These are phyloP conservation scores for Frankliniella intonsa DNA, from an alignment of 2,888 invertebrate species.

Conservation along the genomic window DNA sequence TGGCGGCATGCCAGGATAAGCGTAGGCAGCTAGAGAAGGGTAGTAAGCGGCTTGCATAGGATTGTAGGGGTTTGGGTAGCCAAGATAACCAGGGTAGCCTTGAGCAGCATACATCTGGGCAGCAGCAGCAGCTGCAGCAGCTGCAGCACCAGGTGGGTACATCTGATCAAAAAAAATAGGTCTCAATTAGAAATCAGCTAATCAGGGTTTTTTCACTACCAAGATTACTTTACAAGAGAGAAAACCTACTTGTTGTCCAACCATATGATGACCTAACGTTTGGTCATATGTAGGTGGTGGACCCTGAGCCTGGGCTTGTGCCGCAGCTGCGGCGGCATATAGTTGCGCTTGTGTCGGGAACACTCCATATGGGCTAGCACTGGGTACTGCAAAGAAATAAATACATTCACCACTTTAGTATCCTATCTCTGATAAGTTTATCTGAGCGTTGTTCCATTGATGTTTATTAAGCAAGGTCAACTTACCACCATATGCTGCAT, in stretches of 20 bases:
- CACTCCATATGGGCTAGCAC: constrained; percentile 58
- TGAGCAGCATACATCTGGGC: constrained; percentile 57
- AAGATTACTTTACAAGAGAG: neutral
- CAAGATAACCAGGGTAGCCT: constrained; percentile 69
- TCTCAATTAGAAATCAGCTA: constrained; percentile 16
- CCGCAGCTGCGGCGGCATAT: constrained; percentile 48
- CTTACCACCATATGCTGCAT: constrained; percentile 51
- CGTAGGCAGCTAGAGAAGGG: constrained; percentile 58
- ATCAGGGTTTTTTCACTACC: neutral
- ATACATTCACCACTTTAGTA: neutral
- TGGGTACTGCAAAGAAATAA: constrained; percentile 50
- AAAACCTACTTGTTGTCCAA: constrained; percentile 48
- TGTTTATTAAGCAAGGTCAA: neutral
- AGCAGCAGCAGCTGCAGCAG: constrained; percentile 38
- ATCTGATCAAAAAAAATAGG: constrained; percentile 50
- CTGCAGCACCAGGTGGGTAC: constrained; percentile 64
- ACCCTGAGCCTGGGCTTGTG: constrained; percentile 52
- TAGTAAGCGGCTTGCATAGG: constrained; percentile 61
- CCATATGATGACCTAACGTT: constrained; percentile 52
- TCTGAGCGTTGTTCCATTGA: too few relatives aligned
- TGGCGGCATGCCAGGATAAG: constrained; percentile 56
- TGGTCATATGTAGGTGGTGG: constrained; percentile 67
- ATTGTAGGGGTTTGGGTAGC: constrained; percentile 69
- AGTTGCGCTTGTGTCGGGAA: constrained; percentile 56
- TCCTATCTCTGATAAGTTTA: too few relatives aligned